Evolutionary conservation across 2,113 vertebrate genomes (phyloP), one percentile per base, ranked within the genome.

Genomic region (Chionis minor): DNA sequence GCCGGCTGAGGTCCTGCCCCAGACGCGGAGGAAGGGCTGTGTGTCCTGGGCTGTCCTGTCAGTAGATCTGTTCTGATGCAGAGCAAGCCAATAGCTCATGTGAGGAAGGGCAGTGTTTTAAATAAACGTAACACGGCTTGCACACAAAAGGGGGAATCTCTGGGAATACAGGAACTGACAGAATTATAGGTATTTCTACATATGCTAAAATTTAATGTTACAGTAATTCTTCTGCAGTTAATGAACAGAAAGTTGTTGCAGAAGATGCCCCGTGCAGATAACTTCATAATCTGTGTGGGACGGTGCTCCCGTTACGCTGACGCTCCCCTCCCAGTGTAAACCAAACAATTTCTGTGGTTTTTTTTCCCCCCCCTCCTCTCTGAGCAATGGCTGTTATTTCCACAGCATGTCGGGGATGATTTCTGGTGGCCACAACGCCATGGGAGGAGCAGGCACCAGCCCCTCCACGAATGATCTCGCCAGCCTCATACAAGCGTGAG

Each of bases 401-500:
- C 44, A 0, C 96, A 99, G 99, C 90, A 99, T 99, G 99, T 99
- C 99, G 0, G 99, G 99, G 63, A 99, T 99, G 99, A 99, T 99
- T 94, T 99, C 99, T 0, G 99, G 99, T 12, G 89, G 98, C 5
- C 99, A 99, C 44, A 98, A 98, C 10, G 83, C 98, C 47, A 45
- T 98, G 97, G 97, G 98, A 19, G 94, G 97, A 0, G 85, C 98
- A 0, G 98, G 98, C 44, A 96, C 96, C 82, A 97, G 97, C 80
- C 88, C 98, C 5, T 96, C 97, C 19, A 97, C 98, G 2, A 99
- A 98, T 3, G 99, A 99, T 94, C 97, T 99, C 49, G 99, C 99
- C 45, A 98, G 99, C 92, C 99, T 99, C 92, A 99, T 99, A 92
- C 99, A 99, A 98, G 99, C 99, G 99, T 99, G 98, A 96, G 99